phyloP scores from a whole-genome alignment of 35 echinoderm and acorn worm genomes.

The Diadema setosum region DNA sequence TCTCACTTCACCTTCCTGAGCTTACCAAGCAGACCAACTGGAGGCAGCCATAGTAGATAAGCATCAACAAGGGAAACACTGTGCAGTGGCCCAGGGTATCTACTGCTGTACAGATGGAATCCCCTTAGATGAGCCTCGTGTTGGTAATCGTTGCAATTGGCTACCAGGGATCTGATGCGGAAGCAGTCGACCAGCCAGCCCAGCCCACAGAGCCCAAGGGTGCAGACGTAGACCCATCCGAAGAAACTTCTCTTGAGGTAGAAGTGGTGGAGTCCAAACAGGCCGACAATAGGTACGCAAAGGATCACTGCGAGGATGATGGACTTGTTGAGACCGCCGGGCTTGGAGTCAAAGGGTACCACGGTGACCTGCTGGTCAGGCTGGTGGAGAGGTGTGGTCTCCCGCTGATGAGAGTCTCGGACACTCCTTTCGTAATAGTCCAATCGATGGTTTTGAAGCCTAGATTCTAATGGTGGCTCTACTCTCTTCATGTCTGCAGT shows the following conservation, averaged over 20 bases:
- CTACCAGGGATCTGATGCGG: constrained; percentile 11
- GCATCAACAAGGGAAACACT: constrained; percentile 11
- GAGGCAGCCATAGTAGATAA: constrained; percentile 26
- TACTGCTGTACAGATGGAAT: neutral
- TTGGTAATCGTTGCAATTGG: neutral
- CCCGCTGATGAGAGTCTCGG: too few relatives aligned
- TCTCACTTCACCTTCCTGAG: too few relatives aligned
- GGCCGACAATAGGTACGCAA: neutral
- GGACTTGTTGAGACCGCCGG: neutral
- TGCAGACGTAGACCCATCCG: constrained; percentile 42
- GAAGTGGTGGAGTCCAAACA: constrained; percentile 66
- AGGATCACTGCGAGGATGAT: neutral
- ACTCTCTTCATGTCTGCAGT: too few relatives aligned
- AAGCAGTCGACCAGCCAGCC: constrained; percentile 45
- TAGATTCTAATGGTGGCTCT: too few relatives aligned
- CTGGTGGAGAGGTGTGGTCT: neutral
- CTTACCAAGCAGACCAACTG: neutral
- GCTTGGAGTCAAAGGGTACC: neutral
- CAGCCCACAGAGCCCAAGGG: neutral
- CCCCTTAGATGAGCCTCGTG: neutral
- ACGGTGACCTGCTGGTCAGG: neutral
- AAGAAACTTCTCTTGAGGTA: constrained; percentile 44
- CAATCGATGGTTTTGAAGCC: too few relatives aligned
- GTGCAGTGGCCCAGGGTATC: neutral
- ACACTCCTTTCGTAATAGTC: too few relatives aligned